Evolutionary conservation across 2,888 invertebrate species (phyloP).

Genomic region (Stramonita haemastoma): DNA sequence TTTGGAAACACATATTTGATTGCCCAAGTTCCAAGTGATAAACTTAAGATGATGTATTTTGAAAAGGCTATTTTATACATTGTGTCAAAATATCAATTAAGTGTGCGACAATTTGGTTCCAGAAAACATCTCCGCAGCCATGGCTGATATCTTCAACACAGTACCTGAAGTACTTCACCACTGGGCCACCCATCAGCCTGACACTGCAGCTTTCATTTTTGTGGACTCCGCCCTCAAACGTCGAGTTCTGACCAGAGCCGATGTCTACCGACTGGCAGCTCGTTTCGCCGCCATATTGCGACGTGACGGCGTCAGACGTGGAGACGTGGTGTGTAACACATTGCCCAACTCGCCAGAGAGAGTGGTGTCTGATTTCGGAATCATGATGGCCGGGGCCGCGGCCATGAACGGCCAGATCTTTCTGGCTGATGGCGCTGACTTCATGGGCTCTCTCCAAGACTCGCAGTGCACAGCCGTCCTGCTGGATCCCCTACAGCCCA

Average conservation of each 20-base stretch:
- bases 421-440: constrained; percentile 48
- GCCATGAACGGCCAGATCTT: constrained; percentile 43
- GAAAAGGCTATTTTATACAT: no score
- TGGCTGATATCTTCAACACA: background rate
- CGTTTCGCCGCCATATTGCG: constrained; percentile 30
- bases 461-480: constrained; percentile 20
- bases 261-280: constrained; percentile 26
- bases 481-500: constrained; percentile 3
- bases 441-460: constrained; percentile 38
- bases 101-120: background rate
- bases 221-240: background rate
- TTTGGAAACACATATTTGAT: no score
- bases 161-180: constrained; percentile 16
- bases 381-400: constrained; percentile 42
- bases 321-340: constrained; percentile 45
- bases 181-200: constrained; percentile 32
- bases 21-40: no score
- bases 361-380: constrained; percentile 43
- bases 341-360: constrained; percentile 46
- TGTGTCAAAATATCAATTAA: no score
- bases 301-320: constrained; percentile 32
- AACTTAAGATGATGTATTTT: no score
- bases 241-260: background rate
- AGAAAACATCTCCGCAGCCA: background rate
- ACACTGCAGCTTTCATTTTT: constrained; percentile 31